phyloP scores from a whole-genome alignment of 2,888 invertebrate genomes.

The Drosophila cyrtoloma region DNA sequence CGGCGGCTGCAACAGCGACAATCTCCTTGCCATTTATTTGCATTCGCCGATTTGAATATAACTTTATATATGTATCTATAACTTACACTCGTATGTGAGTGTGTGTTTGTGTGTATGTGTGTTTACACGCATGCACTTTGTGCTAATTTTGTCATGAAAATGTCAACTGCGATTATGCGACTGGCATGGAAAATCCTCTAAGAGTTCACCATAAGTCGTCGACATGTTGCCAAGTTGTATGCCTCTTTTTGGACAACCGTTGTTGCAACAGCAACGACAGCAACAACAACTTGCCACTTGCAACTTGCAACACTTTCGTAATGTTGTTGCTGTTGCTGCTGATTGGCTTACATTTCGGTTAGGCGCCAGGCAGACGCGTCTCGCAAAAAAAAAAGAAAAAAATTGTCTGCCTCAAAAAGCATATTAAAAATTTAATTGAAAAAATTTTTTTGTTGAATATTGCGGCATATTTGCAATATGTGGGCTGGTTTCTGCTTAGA shows the following conservation, averaged over 20 bases:
- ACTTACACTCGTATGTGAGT: constrained; percentile 5
- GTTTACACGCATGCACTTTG: constrained; percentile 64
- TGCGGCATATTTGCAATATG: constrained; percentile 29
- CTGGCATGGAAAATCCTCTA: constrained; percentile 22
- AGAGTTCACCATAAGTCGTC: constrained; percentile 41
- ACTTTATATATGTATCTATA: constrained; percentile 46
- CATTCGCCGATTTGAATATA: constrained; percentile 70
- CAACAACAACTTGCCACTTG: neutral
- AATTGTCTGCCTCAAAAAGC: constrained; percentile 51
- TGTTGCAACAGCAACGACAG: neutral
- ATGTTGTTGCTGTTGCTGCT: constrained; percentile 3
- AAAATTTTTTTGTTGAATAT: constrained; percentile 20
- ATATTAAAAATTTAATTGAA: constrained; percentile 71
- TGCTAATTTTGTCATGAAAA: constrained; percentile 76
- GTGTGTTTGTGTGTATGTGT: constrained; percentile 10
- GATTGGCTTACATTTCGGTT: constrained; percentile 57
- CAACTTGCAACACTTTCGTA: neutral
- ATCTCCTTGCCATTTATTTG: constrained; percentile 75
- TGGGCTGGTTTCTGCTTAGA: constrained; percentile 46
- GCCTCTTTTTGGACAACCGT: constrained; percentile 43
- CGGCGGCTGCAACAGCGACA: constrained; percentile 67
- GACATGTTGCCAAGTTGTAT: constrained; percentile 49
- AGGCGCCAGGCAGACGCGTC: constrained; percentile 73
- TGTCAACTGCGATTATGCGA: constrained; percentile 72
- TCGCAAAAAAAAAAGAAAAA: constrained; percentile 21